Evolutionary conservation across 2,888 invertebrate genomes (phyloP).

Genomic region (Eupithecia dodoneata): DNA sequence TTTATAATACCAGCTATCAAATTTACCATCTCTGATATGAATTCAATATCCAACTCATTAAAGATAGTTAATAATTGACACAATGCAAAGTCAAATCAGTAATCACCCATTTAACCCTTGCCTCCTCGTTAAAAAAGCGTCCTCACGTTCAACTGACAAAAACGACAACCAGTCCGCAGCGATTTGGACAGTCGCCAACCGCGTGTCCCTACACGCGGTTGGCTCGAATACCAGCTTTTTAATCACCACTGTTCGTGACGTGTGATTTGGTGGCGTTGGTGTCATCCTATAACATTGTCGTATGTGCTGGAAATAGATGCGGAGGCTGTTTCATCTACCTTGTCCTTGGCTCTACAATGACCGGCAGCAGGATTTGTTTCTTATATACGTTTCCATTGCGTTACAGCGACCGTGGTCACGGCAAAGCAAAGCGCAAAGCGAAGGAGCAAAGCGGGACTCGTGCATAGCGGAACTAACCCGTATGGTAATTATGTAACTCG

Average conservation of each 20-base stretch:
- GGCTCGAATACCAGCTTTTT: slow-evolving; percentile 40
- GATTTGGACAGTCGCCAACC: slow-evolving; percentile 58
- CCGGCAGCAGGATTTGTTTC: not conserved
- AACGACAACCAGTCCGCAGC: slow-evolving; percentile 55
- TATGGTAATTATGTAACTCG: too few relatives aligned
- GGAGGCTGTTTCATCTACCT: not conserved
- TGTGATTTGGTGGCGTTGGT: slow-evolving; percentile 32
- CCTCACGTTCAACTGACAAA: slow-evolving; percentile 46
- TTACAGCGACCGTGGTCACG: too few relatives aligned
- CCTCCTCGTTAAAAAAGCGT: slow-evolving; percentile 26
- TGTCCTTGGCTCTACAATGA: not conserved
- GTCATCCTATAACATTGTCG: slow-evolving; percentile 19
- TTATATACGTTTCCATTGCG: too few relatives aligned
- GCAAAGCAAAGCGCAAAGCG: too few relatives aligned
- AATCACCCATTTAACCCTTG: slow-evolving; percentile 13
- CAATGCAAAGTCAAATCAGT: not conserved
- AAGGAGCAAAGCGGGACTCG: too few relatives aligned
- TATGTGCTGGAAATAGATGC: not conserved
- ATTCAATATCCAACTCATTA: not conserved
- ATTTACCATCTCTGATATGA: too few relatives aligned
- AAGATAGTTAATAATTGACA: not conserved
- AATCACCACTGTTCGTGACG: slow-evolving; percentile 43
- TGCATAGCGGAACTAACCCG: too few relatives aligned
- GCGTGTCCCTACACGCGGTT: too few relatives aligned
- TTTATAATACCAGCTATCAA: too few relatives aligned